A percentile compares a stretch with the other conserved stretches of the same genome.
Evolutionary conservation across 2,888 invertebrate genomes (phyloP).

Genomic region (Epicampocera succincta): DNA sequence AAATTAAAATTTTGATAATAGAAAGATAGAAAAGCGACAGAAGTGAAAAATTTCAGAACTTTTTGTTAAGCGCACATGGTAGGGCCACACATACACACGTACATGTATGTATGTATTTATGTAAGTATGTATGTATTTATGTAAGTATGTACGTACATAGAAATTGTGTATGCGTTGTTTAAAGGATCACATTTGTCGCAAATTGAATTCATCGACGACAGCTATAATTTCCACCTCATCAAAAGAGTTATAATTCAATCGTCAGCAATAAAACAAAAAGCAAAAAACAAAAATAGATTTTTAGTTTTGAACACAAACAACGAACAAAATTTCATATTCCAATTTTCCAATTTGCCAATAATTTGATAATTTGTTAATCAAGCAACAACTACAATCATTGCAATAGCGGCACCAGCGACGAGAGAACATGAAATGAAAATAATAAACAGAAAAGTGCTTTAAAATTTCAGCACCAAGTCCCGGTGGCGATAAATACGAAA

Average conservation of each 20-base stretch:
- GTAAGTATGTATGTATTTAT: too few species aligned
- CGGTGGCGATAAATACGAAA: slow-evolving; percentile 31
- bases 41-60: too few species aligned
- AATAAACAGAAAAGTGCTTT: slow-evolving; percentile 44
- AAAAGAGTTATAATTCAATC: slow-evolving; percentile 36
- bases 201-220: neutral
- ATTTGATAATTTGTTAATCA: slow-evolving; percentile 32
- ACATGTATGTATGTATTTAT: too few species aligned
- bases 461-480: slow-evolving; percentile 43
- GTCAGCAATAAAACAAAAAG: slow-evolving; percentile 13
- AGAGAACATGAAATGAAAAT: neutral
- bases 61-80: too few species aligned
- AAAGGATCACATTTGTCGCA: slow-evolving; percentile 1
- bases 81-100: too few species aligned
- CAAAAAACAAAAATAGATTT: slow-evolving; percentile 37
- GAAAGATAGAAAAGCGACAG: too few species aligned
- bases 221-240: slow-evolving; percentile 1
- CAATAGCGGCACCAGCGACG: neutral
- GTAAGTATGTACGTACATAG: too few species aligned
- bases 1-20: too few species aligned
- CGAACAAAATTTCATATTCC: slow-evolving; percentile 27
- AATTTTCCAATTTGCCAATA: slow-evolving; percentile 43
- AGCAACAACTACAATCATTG: neutral
- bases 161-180: too few species aligned
- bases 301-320: slow-evolving; percentile 17